phyloP scores from a whole-genome alignment of 2,113 vertebrate genomes.

The Clinocottus analis region DNA sequence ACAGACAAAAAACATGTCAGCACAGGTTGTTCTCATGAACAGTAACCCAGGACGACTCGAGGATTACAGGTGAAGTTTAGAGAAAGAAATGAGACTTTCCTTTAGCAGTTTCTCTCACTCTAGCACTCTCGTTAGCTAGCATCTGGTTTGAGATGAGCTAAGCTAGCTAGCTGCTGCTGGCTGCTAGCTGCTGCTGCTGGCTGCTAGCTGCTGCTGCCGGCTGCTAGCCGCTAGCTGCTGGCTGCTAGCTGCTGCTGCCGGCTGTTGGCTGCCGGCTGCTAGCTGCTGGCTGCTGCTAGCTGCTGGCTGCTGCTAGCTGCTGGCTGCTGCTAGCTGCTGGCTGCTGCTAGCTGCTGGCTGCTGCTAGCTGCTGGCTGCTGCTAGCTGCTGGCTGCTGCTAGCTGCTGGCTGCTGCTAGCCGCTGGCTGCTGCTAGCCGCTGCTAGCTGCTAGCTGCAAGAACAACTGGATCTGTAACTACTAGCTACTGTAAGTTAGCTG shows the following conservation, averaged over 20 bases:
- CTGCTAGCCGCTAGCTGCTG: too few species aligned
- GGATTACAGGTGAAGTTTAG: background rate
- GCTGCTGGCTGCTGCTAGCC: too few species aligned
- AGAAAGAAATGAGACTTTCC: background rate
- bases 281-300: background rate
- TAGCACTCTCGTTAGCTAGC: background rate
- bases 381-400: background rate
- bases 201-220: too few species aligned
- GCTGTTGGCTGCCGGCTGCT: background rate
- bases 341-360: background rate
- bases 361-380: background rate
- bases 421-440: background rate
- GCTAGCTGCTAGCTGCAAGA: background rate
- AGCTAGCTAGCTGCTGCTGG: background rate
- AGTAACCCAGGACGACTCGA: background rate
- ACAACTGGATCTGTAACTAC: background rate
- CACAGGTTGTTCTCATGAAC: background rate
- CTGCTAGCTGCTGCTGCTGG: background rate
- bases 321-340: background rate
- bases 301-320: background rate
- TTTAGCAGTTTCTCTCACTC: background rate
- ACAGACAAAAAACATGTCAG: background rate
- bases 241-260: background rate
- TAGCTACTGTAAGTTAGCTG: background rate
- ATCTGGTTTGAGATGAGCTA: background rate